phyloP scores from a whole-genome alignment of 2,113 vertebrate genomes.

The Equus przewalskii region DNA sequence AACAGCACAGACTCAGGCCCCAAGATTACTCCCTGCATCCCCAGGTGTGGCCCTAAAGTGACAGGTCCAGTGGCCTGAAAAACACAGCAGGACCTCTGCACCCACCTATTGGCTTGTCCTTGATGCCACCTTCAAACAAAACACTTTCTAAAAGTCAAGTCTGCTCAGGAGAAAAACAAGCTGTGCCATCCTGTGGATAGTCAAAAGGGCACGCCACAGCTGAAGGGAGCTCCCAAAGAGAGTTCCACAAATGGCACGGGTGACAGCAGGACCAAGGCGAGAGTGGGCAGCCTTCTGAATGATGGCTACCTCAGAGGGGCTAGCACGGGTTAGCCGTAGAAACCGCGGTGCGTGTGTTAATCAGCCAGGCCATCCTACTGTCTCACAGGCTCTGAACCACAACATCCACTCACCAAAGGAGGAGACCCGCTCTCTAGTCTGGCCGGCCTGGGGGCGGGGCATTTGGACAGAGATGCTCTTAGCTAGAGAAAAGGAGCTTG shows the following conservation, averaged over 20 bases:
- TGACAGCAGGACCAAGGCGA: neutral
- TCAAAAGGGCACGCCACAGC: neutral
- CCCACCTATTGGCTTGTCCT: neutral
- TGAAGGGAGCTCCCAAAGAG: neutral
- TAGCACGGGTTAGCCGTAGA: too few species aligned
- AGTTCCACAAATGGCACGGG: neutral
- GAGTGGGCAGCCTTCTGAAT: neutral
- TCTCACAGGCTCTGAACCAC: neutral
- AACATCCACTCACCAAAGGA: neutral
- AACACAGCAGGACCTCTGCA: neutral
- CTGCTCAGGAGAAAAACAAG: neutral
- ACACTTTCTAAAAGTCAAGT: neutral
- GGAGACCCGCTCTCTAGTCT: neutral
- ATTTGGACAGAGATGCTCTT: neutral
- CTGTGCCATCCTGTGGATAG: neutral
- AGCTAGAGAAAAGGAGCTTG: neutral
- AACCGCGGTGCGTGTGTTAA: neutral
- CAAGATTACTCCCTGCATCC: neutral
- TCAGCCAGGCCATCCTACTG: neutral
- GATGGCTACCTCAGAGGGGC: too few species aligned
- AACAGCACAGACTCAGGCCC: neutral
- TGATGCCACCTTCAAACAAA: conserved; percentile 1
- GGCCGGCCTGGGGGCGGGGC: neutral
- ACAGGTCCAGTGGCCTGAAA: neutral
- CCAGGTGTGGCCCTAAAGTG: neutral